phyloP scores from a whole-genome alignment of 2,888 invertebrate genomes.

The Diadegma fenestrale region DNA sequence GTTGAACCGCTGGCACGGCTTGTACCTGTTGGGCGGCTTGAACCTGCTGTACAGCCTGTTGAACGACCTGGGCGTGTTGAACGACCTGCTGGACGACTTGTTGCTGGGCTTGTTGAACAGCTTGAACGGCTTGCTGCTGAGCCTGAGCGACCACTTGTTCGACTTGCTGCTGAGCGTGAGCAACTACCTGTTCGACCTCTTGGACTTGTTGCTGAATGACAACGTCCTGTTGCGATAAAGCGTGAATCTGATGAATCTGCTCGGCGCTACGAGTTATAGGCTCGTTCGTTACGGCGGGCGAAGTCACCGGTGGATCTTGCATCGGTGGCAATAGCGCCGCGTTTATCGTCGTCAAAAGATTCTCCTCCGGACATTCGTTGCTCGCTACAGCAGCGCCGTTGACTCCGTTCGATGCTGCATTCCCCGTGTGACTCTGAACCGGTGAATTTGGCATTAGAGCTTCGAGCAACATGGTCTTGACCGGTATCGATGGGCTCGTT shows the following conservation, averaged over 20 bases:
- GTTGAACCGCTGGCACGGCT: constrained; percentile 81
- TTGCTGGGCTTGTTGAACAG: constrained; percentile 83
- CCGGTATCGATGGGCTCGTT: constrained; percentile 88
- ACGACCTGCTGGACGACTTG: constrained; percentile 83
- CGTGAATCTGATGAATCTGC: constrained; percentile 79
- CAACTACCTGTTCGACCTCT: constrained; percentile 83
- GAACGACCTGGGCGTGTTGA: constrained; percentile 83
- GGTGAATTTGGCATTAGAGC: constrained; percentile 84
- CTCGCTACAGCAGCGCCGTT: constrained; percentile 70
- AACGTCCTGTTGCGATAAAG: constrained; percentile 78
- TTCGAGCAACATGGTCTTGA: constrained; percentile 91
- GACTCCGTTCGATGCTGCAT: constrained; percentile 62
- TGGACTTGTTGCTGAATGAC: constrained; percentile 82
- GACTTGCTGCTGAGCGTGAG: constrained; percentile 83
- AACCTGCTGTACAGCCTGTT: constrained; percentile 83
- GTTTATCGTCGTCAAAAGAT: constrained; percentile 80
- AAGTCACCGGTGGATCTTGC: constrained; percentile 78
- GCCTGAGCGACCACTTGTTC: constrained; percentile 84
- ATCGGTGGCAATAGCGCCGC: constrained; percentile 80
- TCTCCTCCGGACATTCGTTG: constrained; percentile 76
- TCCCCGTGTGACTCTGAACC: constrained; percentile 57
- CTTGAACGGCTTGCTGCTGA: constrained; percentile 83
- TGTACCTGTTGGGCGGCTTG: constrained; percentile 83
- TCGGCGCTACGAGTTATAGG: constrained; percentile 70
- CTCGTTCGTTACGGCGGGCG: constrained; percentile 76